phyloP scores from a whole-genome alignment of 2,113 vertebrate genomes.

The Ariopsis seemanni region DNA sequence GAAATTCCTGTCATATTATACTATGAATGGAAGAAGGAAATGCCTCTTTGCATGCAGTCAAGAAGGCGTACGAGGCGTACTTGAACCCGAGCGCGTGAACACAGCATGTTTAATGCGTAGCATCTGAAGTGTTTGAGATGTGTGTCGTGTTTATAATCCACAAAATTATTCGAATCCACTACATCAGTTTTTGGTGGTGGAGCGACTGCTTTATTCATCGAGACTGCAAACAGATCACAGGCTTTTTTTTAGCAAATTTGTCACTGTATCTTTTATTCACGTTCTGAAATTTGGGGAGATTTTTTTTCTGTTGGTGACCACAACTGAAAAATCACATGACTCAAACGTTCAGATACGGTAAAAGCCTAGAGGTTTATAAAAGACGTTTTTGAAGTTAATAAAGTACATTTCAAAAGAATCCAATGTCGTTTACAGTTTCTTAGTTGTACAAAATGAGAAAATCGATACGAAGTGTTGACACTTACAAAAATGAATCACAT shows the following conservation, averaged over 20 bases:
- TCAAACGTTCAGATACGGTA: background rate
- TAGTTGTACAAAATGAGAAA: background rate
- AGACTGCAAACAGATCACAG: background rate
- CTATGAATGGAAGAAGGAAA: slow-evolving; percentile 23
- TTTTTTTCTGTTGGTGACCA: background rate
- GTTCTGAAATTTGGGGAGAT: background rate
- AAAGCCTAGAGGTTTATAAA: background rate
- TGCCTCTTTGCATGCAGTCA: background rate
- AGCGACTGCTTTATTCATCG: background rate
- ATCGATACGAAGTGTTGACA: background rate
- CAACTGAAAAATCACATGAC: background rate
- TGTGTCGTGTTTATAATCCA: background rate
- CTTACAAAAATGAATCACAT: background rate
- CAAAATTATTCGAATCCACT: background rate
- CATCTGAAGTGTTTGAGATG: slow-evolving; percentile 8
- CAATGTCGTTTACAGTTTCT: background rate
- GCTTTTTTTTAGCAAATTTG: background rate
- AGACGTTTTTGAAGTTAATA: background rate
- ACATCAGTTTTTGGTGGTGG: background rate
- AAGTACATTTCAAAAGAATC: background rate
- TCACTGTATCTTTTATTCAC: background rate
- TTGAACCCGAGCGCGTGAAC: background rate
- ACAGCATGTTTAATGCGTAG: background rate
- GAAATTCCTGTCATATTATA: slow-evolving; percentile 13
- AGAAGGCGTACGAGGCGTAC: background rate